phyloP scores from a whole-genome alignment of 2,113 vertebrate genomes.

The cat (Felis catus) region F.catus_Fca126_mat1.0 CM031425.1:964501-965000 shows the following conservation, averaged over 20 bases:
- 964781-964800: rapidly evolving
- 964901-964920: neutral
- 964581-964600: neutral
- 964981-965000: neutral
- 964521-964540: neutral
- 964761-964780: neutral
- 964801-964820: neutral
- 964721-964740: neutral
- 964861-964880: slow-evolving; percentile 52
- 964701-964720: neutral
- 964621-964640: neutral
- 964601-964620: neutral
- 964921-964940: slow-evolving; percentile 38
- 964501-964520: neutral
- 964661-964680: neutral
- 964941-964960: slow-evolving; percentile 45
- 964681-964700: neutral
- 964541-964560: neutral
- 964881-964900: slow-evolving; percentile 70
- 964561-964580: neutral
- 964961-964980: slow-evolving; percentile 45
- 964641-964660: neutral
- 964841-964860: slow-evolving; percentile 46
- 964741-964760: neutral
- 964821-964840: neutral